These are phyloP conservation scores for Periplaneta americana DNA, from an alignment of 1,140 invertebrate species.

Conservation along the genomic window DNA sequence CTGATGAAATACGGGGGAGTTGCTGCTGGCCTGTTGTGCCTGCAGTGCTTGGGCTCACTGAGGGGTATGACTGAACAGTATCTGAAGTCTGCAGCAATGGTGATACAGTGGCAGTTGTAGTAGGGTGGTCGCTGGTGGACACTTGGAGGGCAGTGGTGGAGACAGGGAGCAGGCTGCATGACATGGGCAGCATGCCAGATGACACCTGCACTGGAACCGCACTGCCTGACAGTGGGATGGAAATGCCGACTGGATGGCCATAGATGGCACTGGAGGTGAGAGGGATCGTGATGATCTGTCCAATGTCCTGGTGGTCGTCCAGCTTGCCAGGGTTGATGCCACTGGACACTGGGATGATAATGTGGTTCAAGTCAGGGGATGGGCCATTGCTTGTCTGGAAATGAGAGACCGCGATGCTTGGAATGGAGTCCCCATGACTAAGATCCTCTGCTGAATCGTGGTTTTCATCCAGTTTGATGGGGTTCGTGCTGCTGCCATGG, in stretches of 20 bases:
- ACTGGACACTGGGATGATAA: neutral
- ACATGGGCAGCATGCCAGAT: neutral
- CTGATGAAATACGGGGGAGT: neutral
- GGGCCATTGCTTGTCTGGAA: neutral
- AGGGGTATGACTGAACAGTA: neutral
- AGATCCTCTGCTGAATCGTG: neutral
- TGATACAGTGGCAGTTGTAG: neutral
- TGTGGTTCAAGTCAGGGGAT: neutral
- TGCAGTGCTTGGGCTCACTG: neutral
- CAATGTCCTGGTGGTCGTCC: constrained; percentile 1
- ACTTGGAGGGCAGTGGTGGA: neutral
- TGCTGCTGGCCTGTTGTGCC: neutral
- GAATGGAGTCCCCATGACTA: neutral
- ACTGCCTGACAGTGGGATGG: neutral
- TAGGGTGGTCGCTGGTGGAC: neutral
- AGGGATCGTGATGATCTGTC: constrained; percentile 13
- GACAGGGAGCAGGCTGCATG: neutral
- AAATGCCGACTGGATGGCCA: neutral
- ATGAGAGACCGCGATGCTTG: neutral
- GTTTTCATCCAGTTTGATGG: neutral
- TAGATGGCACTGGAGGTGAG: constrained; percentile 3
- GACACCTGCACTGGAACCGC: neutral
- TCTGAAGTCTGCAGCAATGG: neutral
- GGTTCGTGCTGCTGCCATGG: neutral
- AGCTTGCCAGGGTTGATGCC: neutral